Conservation (phyloP, 35 echinoderm and acorn worm genomes). For the Apostichopus japonicus region DNA sequence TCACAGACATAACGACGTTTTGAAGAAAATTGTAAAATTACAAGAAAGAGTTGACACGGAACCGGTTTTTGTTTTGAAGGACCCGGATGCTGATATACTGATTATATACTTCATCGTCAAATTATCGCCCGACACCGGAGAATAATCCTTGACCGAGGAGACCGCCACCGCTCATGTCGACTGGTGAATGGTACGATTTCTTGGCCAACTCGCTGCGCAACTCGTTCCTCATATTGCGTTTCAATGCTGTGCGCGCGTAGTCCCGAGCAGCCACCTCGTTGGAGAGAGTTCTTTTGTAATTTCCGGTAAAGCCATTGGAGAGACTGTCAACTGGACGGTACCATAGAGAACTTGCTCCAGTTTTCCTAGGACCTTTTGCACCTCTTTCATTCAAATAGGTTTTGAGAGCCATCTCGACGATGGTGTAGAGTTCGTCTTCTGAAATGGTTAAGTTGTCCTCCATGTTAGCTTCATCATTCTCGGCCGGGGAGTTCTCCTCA, state of each 20-base stretch:
- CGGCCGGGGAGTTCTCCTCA: neutral
- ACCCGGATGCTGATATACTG: neutral
- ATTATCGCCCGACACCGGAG: constrained; percentile 11
- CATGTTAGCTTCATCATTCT: neutral
- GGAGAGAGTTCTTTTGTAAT: neutral
- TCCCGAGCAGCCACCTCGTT: neutral
- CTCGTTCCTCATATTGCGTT: constrained; percentile 22
- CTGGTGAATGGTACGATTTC: neutral
- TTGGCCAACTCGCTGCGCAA: constrained; percentile 7
- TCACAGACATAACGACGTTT: no score
- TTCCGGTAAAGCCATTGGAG: neutral
- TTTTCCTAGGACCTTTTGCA: neutral
- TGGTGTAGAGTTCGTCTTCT: neutral
- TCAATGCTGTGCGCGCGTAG: constrained; percentile 19
- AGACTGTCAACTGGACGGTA: neutral
- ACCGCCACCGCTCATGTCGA: neutral
- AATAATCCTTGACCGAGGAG: neutral
- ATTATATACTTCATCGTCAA: neutral
- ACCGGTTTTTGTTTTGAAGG: neutral
- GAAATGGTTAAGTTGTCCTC: neutral
- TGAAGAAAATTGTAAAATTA: neutral
- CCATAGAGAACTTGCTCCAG: constrained; percentile 5
- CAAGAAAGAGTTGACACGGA: constrained; percentile 2
- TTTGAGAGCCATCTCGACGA: neutral
- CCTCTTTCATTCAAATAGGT: neutral